Base-by-base conservation (phyloP, 2,888 invertebrate genomes). In the Tridacna crocea region DNA sequence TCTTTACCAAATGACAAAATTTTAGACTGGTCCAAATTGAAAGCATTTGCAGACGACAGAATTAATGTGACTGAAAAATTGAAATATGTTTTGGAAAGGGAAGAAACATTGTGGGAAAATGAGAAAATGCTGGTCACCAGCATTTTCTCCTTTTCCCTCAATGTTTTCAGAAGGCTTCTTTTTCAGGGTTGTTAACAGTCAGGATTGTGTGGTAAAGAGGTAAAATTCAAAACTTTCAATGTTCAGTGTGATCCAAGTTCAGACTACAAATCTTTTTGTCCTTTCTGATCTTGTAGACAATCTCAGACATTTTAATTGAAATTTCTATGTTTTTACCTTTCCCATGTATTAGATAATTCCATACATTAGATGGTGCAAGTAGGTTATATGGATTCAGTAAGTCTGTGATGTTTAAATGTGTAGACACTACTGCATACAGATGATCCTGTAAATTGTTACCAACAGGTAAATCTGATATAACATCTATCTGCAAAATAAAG, bases 381-480 rank as follows among this genome's bases (percentile, higher is more conserved):
- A 66, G 13, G 3, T 15, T 66, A 66, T 12, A 27, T 11, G 6
- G 36, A n/a, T 26, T 46, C 66, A 66, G n/a, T 2, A 66, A 17
- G 46, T 66, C 66, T 8, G 66, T 36, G 13, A 19, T 36, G 46
- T 66, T 66, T 4, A 66, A n/a, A 46, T 46, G 46, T 36, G 66
- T 66, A 0, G 46, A 6, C 15, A 46, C 46, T 15, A 46, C n/a
- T 15, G 46, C 36, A 19, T 46, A 46, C n/a, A 46, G 6, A 46
- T 66, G 66, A 36, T 66, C 66, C 17, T 66, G 66, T 66, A 66
- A 46, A 46, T 66, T 66, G 19, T 66, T 19, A 4, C 66, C 66
- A 13, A 66, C 66, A 46, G 66, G 66, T 10, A 66, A 36, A n/a
- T 66, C 66, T 36, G 27, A 17, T 46, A 66, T 12, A 66, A 66